Base-by-base conservation (phyloP, 2,113 vertebrate species). In the Vireo altiloquus region DNA sequence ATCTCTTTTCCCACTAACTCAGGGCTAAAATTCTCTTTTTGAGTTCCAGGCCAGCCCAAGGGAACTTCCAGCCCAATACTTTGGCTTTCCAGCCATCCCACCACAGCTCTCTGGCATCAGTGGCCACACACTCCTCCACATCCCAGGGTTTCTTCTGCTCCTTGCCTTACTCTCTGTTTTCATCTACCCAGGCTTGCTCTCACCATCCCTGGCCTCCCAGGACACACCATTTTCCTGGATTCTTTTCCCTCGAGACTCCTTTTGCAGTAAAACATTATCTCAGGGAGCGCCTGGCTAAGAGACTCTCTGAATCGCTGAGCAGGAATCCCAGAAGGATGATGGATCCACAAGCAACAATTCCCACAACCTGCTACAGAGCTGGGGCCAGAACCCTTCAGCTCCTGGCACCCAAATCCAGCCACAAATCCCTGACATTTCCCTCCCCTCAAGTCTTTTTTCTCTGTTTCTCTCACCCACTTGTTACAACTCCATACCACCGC, bases 261-360 rank as follows among this genome's bases (percentile, higher is more conserved):
- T 66, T 56, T 21, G 11, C 63, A 28, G 40, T 39, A 65, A 82
- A 44, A 10, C 71, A 39, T 44, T 23, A 20, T 6, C n/a, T 57
- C 42, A 4, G 22, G 24, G 16, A 40, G 20, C 19, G 17, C 13
- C 59, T 56, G 54, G 37, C 25, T 17, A 2, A 47, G 23, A 46
- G 23, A 22, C 0, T 1, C 24, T 52, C 61, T 33, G 12, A 47
- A 7, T 0, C 0, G 13, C 1, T 4, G 27, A 17, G 42, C 10
- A 10, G 2, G 0, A 66, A 31, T 40, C 66, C 71, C 8, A 18
- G 33, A 37, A 52, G 54, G 42, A 64, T 0, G 7, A 37, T 3
- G 37, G 59, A 47, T 20, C 59, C 35, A 8, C 49, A 25, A 59
- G 59, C 52, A 24, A 42, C 24, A 11, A 9, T 10, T 47, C 25